Conservation (phyloP, 92 coral and sea anemone genomes). For the Zoanthus gigantus region DNA sequence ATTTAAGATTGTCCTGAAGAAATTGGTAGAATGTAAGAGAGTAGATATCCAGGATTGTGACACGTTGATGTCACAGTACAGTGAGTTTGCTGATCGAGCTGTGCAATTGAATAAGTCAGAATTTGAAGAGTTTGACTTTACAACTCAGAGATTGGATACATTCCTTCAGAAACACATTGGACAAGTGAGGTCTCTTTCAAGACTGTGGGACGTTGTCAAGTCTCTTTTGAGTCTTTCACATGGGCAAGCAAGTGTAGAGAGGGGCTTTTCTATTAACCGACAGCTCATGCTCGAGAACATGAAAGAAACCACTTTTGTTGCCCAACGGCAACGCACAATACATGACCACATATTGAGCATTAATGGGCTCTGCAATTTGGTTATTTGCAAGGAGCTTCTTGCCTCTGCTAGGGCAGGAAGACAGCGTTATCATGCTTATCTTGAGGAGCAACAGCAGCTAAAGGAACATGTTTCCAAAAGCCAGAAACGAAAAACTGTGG, state of each 20-base stretch:
- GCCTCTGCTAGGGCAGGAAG: slow-evolving; percentile 49
- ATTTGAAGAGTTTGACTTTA: slow-evolving; percentile 38
- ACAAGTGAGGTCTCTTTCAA: slow-evolving; percentile 45
- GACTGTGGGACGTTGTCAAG: slow-evolving; percentile 34
- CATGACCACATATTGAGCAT: slow-evolving; percentile 44
- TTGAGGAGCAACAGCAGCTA: slow-evolving; percentile 22
- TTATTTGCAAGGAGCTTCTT: slow-evolving; percentile 48
- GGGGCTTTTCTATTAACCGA: slow-evolving; percentile 35
- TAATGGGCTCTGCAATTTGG: slow-evolving; percentile 22
- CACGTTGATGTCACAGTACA: slow-evolving; percentile 48
- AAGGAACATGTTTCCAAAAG: slow-evolving; percentile 20
- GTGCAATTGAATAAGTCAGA: slow-evolving; percentile 40
- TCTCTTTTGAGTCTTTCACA: slow-evolving; percentile 26
- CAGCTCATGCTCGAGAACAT: slow-evolving; percentile 38
- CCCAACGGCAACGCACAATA: slow-evolving; percentile 26
- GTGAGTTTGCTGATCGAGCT: slow-evolving; percentile 58
- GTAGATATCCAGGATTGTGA: slow-evolving; percentile 52
- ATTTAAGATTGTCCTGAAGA: slow-evolving; percentile 47
- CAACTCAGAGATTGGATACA: slow-evolving; percentile 34
- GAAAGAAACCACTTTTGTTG: slow-evolving; percentile 19
- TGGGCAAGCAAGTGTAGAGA: slow-evolving; percentile 36
- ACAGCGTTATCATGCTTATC: slow-evolving; percentile 29
- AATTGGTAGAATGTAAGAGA: slow-evolving; percentile 59
- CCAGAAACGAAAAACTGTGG: slow-evolving; percentile 29
- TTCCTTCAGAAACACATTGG: slow-evolving; percentile 58